These are phyloP conservation scores for Capreolus pygargus DNA, from an alignment of 2,113 vertebrate species.

Conservation along the genomic window DNA sequence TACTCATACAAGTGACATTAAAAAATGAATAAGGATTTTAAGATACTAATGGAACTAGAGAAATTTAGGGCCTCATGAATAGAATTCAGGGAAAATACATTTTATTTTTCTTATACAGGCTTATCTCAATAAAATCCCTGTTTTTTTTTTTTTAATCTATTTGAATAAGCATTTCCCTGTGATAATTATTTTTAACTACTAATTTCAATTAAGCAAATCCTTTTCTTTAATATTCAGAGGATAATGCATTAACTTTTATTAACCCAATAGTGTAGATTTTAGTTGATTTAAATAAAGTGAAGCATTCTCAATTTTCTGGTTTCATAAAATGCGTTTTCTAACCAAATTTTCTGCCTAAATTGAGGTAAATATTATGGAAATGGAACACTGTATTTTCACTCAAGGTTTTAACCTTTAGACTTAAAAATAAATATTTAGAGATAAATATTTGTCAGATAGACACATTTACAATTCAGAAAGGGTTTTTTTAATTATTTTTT, in stretches of 20 bases:
- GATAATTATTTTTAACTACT: background rate
- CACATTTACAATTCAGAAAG: background rate
- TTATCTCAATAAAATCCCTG: slow-evolving; percentile 31
- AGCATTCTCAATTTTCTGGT: background rate
- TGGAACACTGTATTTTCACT: background rate
- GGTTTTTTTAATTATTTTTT: background rate
- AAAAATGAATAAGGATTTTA: background rate
- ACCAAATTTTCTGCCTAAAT: background rate
- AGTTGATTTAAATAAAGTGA: background rate
- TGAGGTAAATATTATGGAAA: background rate
- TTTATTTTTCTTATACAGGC: background rate
- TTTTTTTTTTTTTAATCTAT: background rate
- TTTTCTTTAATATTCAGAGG: background rate
- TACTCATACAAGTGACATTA: background rate
- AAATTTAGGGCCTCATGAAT: background rate
- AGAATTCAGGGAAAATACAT: background rate
- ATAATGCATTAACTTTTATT: background rate
- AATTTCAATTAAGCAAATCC: background rate
- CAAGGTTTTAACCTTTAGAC: background rate
- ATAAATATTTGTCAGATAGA: slow-evolving; percentile 6
- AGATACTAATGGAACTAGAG: background rate
- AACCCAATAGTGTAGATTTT: background rate
- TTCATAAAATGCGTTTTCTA: background rate
- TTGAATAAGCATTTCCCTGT: background rate
- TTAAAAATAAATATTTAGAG: slow-evolving; percentile 9